Conservation (phyloP, 2,888 invertebrate genomes). For the Pheosia gnoma region DNA sequence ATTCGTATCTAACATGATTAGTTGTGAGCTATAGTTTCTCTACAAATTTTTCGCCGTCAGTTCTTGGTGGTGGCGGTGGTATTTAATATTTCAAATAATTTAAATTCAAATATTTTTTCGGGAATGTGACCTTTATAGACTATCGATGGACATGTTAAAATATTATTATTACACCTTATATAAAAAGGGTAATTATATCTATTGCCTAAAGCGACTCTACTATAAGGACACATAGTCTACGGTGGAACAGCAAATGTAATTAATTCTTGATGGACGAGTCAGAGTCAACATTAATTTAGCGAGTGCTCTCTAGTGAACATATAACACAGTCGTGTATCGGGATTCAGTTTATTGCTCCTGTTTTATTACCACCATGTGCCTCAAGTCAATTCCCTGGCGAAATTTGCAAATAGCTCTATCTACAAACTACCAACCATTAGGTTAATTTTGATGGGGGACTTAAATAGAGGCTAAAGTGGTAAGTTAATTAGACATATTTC, state of each 20-base stretch:
- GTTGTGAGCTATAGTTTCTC: too few species aligned
- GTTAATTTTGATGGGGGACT: neutral
- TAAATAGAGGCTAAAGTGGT: neutral
- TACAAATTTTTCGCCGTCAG: too few species aligned
- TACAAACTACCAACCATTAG: neutral
- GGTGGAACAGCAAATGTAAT: conserved; percentile 15
- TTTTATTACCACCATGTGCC: conserved; percentile 13
- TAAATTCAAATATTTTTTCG: too few species aligned
- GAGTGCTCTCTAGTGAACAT: conserved; percentile 12
- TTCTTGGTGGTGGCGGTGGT: too few species aligned
- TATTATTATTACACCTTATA: too few species aligned
- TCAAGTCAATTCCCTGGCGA: neutral
- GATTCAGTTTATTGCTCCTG: conserved; percentile 15
- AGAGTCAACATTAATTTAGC: conserved; percentile 20
- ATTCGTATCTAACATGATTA: too few species aligned
- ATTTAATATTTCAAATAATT: too few species aligned
- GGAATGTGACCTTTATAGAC: too few species aligned
- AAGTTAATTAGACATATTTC: too few species aligned
- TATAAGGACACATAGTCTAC: conserved; percentile 1
- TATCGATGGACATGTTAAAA: too few species aligned
- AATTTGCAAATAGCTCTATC: conserved; percentile 9
- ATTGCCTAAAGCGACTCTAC: neutral
- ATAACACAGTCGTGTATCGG: conserved; percentile 12
- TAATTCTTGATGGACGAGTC: conserved; percentile 23
- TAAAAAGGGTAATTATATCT: neutral